A percentile compares a stretch with the other conserved stretches of the same genome.
These are phyloP conservation scores for Pseudorhombus dupliciocellatus DNA, from an alignment of 2,113 vertebrate genomes.

Conservation along the genomic window DNA sequence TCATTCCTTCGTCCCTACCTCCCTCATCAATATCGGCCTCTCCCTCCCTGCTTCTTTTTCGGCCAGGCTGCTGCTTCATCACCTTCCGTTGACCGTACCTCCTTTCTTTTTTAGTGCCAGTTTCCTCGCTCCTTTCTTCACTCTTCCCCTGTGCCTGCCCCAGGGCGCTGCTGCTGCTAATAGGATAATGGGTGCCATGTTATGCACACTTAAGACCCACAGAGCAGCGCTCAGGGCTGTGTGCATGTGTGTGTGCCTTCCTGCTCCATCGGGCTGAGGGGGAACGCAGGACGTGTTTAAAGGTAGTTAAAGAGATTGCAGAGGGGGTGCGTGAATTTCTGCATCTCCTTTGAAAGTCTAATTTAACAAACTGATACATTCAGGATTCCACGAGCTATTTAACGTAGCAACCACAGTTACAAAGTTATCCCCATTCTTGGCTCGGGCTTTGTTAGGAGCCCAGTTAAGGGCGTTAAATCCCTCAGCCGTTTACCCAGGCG, in stretches of 20 bases:
- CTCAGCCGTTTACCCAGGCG: background rate
- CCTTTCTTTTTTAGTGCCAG: conserved; percentile 17
- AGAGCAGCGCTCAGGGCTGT: conserved; percentile 59
- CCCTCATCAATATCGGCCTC: conserved; percentile 12
- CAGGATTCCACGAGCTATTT: background rate
- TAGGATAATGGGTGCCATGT: conserved; percentile 84
- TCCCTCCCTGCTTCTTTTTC: background rate
- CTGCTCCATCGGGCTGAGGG: background rate
- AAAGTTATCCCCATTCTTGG: conserved; percentile 6
- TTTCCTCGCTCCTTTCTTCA: conserved; percentile 12
- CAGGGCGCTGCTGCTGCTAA: conserved; percentile 74
- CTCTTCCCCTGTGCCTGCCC: conserved; percentile 32
- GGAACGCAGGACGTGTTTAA: conserved; percentile 38
- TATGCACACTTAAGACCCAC: conserved; percentile 76
- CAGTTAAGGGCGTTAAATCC: background rate
- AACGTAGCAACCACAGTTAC: background rate
- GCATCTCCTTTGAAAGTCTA: conserved; percentile 14
- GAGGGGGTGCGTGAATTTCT: background rate
- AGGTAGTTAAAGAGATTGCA: conserved; percentile 17
- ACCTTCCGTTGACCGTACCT: conserved; percentile 25
- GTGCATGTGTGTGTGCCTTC: conserved; percentile 26
- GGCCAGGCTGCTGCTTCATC: conserved; percentile 2
- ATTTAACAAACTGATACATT: conserved; percentile 17
- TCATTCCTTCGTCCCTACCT: conserved; percentile 13
- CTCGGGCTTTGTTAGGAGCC: conserved; percentile 23